Percentiles rank a stretch among this genome's conserved stretches.
phyloP scores from a whole-genome alignment of 1,140 invertebrate genomes.

The Myzus persicae region DNA sequence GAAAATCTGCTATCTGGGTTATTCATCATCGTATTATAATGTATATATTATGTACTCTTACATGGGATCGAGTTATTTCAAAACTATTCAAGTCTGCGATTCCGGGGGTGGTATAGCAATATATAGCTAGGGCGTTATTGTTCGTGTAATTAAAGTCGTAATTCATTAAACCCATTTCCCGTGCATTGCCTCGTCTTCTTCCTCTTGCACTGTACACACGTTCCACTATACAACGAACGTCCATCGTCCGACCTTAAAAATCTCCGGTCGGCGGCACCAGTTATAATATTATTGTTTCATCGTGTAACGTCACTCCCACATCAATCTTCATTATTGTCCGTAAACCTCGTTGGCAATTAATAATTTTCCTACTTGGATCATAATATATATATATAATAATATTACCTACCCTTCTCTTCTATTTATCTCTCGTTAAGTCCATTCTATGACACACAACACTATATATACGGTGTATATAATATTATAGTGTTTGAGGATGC shows the following conservation, averaged over 20 bases:
- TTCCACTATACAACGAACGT: background rate
- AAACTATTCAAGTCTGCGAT: background rate
- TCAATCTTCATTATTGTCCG: constrained; percentile 24
- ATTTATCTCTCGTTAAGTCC: background rate
- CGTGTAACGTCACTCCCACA: background rate
- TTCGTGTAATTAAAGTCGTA: constrained; percentile 21
- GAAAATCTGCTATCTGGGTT: background rate
- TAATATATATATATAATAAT: background rate
- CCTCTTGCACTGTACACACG: background rate
- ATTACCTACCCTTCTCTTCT: constrained; percentile 1
- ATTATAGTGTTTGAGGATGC: background rate
- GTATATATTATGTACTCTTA: background rate
- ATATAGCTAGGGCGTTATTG: background rate
- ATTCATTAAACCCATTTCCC: constrained; percentile 16
- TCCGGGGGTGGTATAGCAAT: background rate
- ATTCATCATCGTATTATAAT: constrained; percentile 25
- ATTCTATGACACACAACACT: background rate
- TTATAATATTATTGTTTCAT: background rate
- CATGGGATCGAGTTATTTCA: background rate
- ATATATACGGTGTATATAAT: background rate
- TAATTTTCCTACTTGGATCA: background rate
- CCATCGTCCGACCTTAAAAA: constrained; percentile 8
- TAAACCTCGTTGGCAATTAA: background rate
- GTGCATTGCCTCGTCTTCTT: background rate
- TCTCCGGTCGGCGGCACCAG: background rate